Conservation (phyloP, 2,113 vertebrate genomes). For the Albula goreensis region DNA sequence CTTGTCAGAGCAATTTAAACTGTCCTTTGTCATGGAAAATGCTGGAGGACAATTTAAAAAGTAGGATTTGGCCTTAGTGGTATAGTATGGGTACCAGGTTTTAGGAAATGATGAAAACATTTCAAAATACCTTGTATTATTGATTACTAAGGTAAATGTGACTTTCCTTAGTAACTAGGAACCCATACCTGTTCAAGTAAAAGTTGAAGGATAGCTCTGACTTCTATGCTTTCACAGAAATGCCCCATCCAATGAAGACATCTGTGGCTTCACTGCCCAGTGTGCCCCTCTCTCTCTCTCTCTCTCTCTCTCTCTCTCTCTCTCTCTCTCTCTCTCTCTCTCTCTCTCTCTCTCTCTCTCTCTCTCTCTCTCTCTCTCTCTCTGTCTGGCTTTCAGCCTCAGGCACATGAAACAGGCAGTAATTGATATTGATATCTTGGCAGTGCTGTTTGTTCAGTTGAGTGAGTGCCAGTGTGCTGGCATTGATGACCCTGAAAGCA, state of each 20-base stretch:
- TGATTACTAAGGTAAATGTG: neutral
- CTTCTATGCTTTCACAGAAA: too few relatives aligned
- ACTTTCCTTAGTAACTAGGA: neutral
- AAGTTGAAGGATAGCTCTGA: neutral
- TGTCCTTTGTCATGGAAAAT: too few relatives aligned
- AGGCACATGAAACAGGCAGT: constrained; percentile 4
- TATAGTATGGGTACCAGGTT: too few relatives aligned
- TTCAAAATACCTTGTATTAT: neutral
- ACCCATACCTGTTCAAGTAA: neutral
- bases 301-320: too few relatives aligned
- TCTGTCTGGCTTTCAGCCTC: neutral
- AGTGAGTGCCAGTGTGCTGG: neutral
- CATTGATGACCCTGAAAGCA: neutral
- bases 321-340: too few relatives aligned
- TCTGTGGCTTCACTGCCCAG: too few relatives aligned
- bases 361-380: neutral
- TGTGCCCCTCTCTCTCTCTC: too few relatives aligned
- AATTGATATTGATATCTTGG: constrained; percentile 6
- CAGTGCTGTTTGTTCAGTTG: neutral
- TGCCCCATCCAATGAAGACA: too few relatives aligned
- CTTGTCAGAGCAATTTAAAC: neutral
- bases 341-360: neutral
- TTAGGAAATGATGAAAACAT: neutral
- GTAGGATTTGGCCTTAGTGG: too few relatives aligned
- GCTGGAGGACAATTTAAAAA: too few relatives aligned